phyloP scores from a whole-genome alignment of 2,888 invertebrate species.

The Phortica okadai region DNA sequence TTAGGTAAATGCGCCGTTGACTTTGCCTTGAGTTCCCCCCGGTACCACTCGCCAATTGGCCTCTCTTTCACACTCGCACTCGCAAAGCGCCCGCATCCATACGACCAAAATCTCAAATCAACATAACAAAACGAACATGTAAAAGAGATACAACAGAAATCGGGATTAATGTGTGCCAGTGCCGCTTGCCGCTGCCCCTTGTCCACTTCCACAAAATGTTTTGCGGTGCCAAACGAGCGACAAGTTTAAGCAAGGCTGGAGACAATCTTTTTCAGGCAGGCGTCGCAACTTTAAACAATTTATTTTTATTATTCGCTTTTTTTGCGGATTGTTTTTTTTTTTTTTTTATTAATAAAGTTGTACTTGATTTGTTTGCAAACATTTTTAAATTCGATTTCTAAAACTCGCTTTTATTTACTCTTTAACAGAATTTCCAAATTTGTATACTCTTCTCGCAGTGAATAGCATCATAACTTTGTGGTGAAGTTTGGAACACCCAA shows the following conservation, averaged over 20 bases:
- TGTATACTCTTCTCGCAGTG: too few relatives aligned
- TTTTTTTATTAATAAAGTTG: background rate
- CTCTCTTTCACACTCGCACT: slow-evolving; percentile 32
- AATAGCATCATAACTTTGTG: too few relatives aligned
- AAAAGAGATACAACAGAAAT: slow-evolving; percentile 43
- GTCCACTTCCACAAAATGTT: slow-evolving; percentile 44
- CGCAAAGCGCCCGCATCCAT: slow-evolving; percentile 29
- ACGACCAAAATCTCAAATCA: slow-evolving; percentile 30
- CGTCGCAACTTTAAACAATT: background rate
- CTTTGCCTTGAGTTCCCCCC: slow-evolving; percentile 39
- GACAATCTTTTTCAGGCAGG: slow-evolving; percentile 52
- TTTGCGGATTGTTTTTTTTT: background rate
- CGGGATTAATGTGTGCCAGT: slow-evolving; percentile 53
- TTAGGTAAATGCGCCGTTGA: slow-evolving; percentile 75
- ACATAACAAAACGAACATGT: slow-evolving; percentile 38
- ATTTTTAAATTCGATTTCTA: background rate
- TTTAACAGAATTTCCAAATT: background rate
- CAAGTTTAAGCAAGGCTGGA: slow-evolving; percentile 67
- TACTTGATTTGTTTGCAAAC: too few relatives aligned
- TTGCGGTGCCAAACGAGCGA: slow-evolving; percentile 47
- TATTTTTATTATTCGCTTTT: background rate
- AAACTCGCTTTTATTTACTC: background rate
- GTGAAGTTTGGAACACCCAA: too few relatives aligned
- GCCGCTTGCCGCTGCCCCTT: background rate
- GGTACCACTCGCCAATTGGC: slow-evolving; percentile 20